Percentiles rank a stretch among this genome's conserved stretches.
Evolutionary conservation across 2,797 vertebrate genomes (phyloP).

Genomic region (Argyrosomus regius): DNA sequence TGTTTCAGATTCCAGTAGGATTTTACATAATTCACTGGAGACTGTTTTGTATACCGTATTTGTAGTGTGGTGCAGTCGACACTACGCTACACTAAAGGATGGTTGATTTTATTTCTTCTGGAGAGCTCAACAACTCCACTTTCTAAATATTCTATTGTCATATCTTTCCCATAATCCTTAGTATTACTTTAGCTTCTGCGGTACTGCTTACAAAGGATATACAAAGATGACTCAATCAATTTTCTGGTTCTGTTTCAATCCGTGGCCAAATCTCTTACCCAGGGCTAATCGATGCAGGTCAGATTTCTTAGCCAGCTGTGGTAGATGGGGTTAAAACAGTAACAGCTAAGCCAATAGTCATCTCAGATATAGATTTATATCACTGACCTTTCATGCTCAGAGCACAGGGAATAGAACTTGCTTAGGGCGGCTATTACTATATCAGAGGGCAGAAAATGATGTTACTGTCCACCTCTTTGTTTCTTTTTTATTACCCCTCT

Average conservation of each 20-base stretch:
- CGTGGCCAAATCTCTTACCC: conserved; percentile 51
- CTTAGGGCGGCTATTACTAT: conserved; percentile 47
- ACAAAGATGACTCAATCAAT: conserved; percentile 43
- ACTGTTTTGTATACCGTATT: conserved; percentile 5
- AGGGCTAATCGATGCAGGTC: conserved; percentile 61
- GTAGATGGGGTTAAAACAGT: conserved; percentile 56
- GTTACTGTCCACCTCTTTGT: conserved; percentile 44
- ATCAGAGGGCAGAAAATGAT: conserved; percentile 57
- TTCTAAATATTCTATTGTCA: conserved; percentile 3
- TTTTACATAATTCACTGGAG: conserved; percentile 44
- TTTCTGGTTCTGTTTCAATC: conserved; percentile 48
- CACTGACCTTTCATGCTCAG: conserved; percentile 68
- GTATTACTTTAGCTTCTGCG: conserved; percentile 27
- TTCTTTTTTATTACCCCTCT: conserved; percentile 47
- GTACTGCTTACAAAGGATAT: conserved; percentile 1
- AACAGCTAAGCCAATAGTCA: conserved; percentile 61
- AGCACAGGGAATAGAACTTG: conserved; percentile 58
- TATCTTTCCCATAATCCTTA: neutral
- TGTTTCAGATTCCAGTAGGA: conserved; percentile 42
- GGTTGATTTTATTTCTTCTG: neutral
- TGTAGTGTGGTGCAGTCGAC: neutral
- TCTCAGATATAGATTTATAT: conserved; percentile 72
- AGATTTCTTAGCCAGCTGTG: conserved; percentile 50
- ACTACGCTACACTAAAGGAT: neutral
- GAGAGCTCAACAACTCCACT: conserved; percentile 12